These are phyloP conservation scores for Xyrauchen texanus DNA, from an alignment of 2,113 vertebrate species.

Conservation along the genomic window DNA sequence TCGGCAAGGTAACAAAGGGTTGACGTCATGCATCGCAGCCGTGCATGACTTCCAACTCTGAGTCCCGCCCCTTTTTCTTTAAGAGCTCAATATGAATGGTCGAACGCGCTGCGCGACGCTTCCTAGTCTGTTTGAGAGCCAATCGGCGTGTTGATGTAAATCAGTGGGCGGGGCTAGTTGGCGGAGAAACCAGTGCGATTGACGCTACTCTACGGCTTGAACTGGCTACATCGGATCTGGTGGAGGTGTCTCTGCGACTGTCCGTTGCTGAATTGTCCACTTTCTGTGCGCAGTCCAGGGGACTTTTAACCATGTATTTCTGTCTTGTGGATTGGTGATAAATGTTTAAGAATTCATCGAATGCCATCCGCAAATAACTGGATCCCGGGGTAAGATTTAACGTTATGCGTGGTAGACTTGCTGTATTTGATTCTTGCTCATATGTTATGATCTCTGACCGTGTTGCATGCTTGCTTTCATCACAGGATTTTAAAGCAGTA, in stretches of 20 bases:
- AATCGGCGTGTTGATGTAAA: conserved; percentile 54
- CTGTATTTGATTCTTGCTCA: conserved; percentile 32
- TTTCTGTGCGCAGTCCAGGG: conserved; percentile 33
- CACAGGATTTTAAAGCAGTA: conserved; percentile 26
- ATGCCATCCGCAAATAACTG: conserved; percentile 32
- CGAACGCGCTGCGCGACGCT: not conserved
- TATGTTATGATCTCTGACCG: conserved; percentile 30
- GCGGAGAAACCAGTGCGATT: conserved; percentile 47
- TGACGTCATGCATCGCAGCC: conserved; percentile 77
- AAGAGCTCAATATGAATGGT: conserved; percentile 36
- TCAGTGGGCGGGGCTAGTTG: conserved; percentile 34
- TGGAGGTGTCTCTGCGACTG: conserved; percentile 33
- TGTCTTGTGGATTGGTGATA: conserved; percentile 40
- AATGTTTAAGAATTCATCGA: conserved; percentile 35
- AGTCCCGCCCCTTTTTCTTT: conserved; percentile 41
- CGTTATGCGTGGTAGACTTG: not conserved
- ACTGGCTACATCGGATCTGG: conserved; percentile 39
- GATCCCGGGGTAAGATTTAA: conserved; percentile 53
- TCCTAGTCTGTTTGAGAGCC: conserved; percentile 43
- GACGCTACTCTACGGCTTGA: conserved; percentile 47
- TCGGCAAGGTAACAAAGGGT: conserved; percentile 79
- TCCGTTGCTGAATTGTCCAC: conserved; percentile 37
- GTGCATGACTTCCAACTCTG: conserved; percentile 69
- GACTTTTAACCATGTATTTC: conserved; percentile 56
- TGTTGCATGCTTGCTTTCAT: conserved; percentile 29